These are phyloP conservation scores for Xestia sexstrigata DNA, from an alignment of 2,888 invertebrate genomes.

Conservation along the genomic window DNA sequence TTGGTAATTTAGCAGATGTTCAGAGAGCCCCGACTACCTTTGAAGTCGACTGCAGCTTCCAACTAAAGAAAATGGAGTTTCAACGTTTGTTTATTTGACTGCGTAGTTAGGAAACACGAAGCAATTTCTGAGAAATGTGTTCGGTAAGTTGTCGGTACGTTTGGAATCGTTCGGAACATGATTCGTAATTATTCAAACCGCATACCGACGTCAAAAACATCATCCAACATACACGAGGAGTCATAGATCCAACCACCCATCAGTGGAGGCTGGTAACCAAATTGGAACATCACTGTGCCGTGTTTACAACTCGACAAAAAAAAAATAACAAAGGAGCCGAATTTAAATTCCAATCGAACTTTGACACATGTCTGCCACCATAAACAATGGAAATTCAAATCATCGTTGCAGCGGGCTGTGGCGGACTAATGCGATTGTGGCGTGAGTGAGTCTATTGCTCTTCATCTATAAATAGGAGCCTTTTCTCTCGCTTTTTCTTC, in stretches of 20 bases:
- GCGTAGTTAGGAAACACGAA: constrained; percentile 54
- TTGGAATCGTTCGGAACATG: constrained; percentile 77
- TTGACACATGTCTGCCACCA: constrained; percentile 91
- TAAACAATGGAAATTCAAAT: constrained; percentile 91
- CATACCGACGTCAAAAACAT: constrained; percentile 89
- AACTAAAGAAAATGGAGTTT: constrained; percentile 72
- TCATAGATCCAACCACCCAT: constrained; percentile 87
- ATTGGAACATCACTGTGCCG: constrained; percentile 89
- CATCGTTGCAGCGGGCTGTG: constrained; percentile 86
- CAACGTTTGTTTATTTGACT: constrained; percentile 65
- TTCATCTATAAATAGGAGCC: constrained; percentile 89
- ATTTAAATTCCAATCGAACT: constrained; percentile 91
- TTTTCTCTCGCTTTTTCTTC: constrained; percentile 90
- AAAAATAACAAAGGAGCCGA: constrained; percentile 90
- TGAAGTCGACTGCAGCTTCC: constrained; percentile 78
- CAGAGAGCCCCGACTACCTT: constrained; percentile 74
- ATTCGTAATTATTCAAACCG: constrained; percentile 88
- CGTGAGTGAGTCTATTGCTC: constrained; percentile 84
- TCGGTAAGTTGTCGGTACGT: constrained; percentile 68
- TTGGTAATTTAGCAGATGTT: constrained; percentile 89
- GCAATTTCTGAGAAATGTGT: constrained; percentile 64
- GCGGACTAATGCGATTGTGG: constrained; percentile 88
- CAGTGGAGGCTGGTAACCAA: constrained; percentile 85
- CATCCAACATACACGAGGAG: constrained; percentile 81
- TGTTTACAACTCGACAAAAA: constrained; percentile 90